phyloP scores from a whole-genome alignment of 2,797 vertebrate genomes.

The Mormyrops boulengeri region DNA sequence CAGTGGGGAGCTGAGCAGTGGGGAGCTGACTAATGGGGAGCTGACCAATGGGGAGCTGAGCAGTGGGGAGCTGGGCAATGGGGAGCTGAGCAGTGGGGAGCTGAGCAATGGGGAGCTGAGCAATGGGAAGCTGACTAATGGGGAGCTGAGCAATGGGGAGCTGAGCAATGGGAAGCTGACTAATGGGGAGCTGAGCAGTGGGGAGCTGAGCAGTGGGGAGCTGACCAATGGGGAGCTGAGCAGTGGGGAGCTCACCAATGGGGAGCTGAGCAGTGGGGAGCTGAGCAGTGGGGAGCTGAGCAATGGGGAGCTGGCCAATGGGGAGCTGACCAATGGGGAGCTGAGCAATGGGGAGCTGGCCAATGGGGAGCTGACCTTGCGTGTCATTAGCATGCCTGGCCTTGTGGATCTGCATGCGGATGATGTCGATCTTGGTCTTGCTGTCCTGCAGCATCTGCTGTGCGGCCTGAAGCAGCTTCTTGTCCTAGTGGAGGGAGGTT shows the following conservation, averaged over 20 bases:
- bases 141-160: no score
- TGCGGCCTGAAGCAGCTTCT: constrained; percentile 57
- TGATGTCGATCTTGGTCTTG: constrained; percentile 64
- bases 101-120: neutral
- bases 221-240: no score
- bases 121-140: neutral
- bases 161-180: no score
- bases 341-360: neutral
- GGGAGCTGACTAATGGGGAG: constrained; percentile 3
- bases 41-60: no score
- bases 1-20: no score
- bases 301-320: neutral
- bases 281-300: constrained; percentile 5
- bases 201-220: neutral
- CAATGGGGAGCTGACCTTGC: constrained; percentile 40
- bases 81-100: no score
- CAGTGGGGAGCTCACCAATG: no score
- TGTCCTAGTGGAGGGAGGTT: constrained; percentile 40
- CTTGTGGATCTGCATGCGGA: constrained; percentile 74
- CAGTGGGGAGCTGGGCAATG: no score
- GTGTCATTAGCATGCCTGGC: constrained; percentile 68
- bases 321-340: neutral
- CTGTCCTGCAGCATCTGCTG: constrained; percentile 69
- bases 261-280: no score
- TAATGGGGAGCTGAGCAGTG: neutral